These are phyloP conservation scores for Zaprionus inermis DNA, from an alignment of 1,140 invertebrate species.

Conservation along the genomic window DNA sequence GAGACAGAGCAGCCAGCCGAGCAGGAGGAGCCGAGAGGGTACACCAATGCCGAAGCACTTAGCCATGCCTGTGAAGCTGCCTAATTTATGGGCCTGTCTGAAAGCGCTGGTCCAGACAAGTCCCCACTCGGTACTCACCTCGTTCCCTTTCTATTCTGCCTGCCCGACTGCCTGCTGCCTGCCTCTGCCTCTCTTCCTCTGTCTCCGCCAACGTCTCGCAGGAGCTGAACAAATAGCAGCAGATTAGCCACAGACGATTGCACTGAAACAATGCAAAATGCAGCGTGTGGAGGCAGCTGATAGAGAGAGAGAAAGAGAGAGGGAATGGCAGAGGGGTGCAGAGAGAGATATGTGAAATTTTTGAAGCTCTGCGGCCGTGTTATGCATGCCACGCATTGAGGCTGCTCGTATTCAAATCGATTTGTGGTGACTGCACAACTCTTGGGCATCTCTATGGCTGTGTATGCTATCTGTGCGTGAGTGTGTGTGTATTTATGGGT, in stretches of 20 bases:
- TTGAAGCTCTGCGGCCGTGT: constrained; percentile 27
- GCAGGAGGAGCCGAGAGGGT: constrained; percentile 14
- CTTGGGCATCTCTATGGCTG: not conserved
- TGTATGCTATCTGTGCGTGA: not conserved
- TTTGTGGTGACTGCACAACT: constrained; percentile 11
- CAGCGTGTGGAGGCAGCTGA: constrained; percentile 5
- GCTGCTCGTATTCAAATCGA: constrained; percentile 37
- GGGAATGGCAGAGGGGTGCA: not conserved
- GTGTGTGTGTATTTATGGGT: not conserved
- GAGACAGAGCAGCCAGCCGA: constrained; percentile 26
- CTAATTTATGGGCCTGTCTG: constrained; percentile 74
- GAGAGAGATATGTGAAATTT: constrained; percentile 23
- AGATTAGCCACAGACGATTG: constrained; percentile 80
- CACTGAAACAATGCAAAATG: constrained; percentile 66
- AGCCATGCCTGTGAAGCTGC: constrained; percentile 54
- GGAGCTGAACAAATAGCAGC: constrained; percentile 59
- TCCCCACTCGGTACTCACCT: not conserved
- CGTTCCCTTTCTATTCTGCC: not conserved
- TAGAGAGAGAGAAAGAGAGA: not conserved
- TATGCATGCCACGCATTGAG: constrained; percentile 41
- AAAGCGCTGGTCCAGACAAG: constrained; percentile 39
- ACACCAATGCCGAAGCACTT: constrained; percentile 68
- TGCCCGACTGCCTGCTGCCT: not conserved
- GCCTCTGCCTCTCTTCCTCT: too few species aligned
- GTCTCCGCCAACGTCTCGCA: not conserved